These are phyloP conservation scores for Streptopelia turtur DNA, from an alignment of 2,797 vertebrate genomes.

Conservation along the genomic window DNA sequence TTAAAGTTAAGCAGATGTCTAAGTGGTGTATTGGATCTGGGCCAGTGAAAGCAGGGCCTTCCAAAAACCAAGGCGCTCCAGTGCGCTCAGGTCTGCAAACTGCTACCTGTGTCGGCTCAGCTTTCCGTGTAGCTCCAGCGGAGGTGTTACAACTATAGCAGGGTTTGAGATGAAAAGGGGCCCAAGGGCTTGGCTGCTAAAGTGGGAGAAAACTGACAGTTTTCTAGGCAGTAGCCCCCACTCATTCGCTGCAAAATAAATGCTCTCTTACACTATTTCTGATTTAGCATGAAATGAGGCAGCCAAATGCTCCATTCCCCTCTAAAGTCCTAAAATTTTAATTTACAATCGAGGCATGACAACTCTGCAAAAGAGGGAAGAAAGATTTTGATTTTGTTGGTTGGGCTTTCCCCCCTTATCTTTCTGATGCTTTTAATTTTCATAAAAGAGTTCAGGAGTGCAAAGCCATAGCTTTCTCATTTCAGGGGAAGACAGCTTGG, in stretches of 20 bases:
- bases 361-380: background rate
- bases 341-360: background rate
- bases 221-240: background rate
- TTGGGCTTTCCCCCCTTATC: background rate
- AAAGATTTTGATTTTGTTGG: background rate
- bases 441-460: background rate
- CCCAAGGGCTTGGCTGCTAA: background rate
- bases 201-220: background rate
- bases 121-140: background rate
- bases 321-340: background rate
- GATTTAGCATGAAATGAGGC: background rate
- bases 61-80: slow-evolving; percentile 21
- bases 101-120: background rate
- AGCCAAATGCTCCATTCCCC: background rate
- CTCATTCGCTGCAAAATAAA: background rate
- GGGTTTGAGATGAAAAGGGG: slow-evolving; percentile 39
- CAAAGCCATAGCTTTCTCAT: background rate
- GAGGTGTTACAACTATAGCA: slow-evolving; percentile 36
- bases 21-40: slow-evolving; percentile 55
- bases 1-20: slow-evolving; percentile 71
- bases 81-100: background rate
- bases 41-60: slow-evolving; percentile 51
- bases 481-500: background rate
- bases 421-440: slow-evolving; percentile 9
- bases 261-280: background rate